Percentiles rank a stretch among this genome's conserved stretches.
These are phyloP conservation scores for Apus apus DNA, from an alignment of 2,113 vertebrate genomes.

Conservation along the genomic window DNA sequence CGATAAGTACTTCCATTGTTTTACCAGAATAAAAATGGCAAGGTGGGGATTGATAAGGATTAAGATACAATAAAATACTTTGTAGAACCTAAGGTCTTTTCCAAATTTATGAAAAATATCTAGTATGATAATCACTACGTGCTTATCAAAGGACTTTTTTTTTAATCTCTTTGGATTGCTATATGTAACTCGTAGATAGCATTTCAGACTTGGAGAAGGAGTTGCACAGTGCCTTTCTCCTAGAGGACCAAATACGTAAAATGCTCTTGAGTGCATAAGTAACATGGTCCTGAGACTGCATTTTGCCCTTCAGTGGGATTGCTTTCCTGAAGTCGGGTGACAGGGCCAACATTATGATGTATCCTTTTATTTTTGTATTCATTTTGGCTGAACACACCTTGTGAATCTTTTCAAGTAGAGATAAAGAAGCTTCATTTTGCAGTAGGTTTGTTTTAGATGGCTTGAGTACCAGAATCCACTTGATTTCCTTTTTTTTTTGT, in stretches of 20 bases:
- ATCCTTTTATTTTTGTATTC: background rate
- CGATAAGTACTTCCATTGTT: background rate
- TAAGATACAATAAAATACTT: background rate
- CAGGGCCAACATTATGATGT: background rate
- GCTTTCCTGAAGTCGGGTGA: background rate
- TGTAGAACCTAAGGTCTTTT: background rate
- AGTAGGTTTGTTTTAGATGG: background rate
- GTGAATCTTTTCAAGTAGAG: background rate
- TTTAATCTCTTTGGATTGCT: background rate
- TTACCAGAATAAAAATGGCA: rapidly evolving
- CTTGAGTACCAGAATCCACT: background rate
- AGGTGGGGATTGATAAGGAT: background rate
- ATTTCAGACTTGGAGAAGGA: background rate
- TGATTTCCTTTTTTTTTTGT: background rate
- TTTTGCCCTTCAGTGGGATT: background rate
- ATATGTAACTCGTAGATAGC: background rate
- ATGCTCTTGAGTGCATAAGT: background rate
- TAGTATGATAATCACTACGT: background rate
- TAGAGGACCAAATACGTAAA: background rate
- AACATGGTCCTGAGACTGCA: background rate
- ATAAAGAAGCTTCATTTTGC: background rate
- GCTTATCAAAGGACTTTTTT: background rate
- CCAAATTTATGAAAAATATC: background rate
- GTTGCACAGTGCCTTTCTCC: background rate
- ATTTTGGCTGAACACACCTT: background rate